Conservation (phyloP, 2,797 vertebrate genomes). For the Coracias cyanogaster region DNA sequence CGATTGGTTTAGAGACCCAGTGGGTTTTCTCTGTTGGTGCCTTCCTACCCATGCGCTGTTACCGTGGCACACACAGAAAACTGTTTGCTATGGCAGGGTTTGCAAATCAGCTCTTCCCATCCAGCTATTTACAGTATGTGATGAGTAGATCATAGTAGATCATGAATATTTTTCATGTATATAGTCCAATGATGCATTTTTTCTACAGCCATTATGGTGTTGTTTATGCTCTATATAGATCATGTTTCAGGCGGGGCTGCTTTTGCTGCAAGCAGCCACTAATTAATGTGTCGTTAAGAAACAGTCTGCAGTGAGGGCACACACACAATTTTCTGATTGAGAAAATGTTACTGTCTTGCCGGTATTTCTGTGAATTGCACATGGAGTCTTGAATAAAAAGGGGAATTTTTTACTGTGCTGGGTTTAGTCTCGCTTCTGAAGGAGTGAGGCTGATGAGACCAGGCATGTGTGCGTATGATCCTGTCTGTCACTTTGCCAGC, state of each 20-base stretch:
- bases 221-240: neutral
- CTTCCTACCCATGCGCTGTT: neutral
- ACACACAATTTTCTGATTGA: neutral
- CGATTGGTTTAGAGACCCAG: neutral
- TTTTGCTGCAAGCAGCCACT: neutral
- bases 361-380: neutral
- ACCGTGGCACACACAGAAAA: neutral
- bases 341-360: neutral
- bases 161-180: neutral
- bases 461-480: accelerated
- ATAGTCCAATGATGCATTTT: neutral
- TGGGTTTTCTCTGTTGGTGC: neutral
- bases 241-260: neutral
- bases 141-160: no score
- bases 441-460: neutral
- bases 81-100: neutral
- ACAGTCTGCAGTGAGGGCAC: neutral
- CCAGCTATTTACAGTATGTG: neutral
- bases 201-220: neutral
- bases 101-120: neutral
- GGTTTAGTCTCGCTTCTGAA: neutral
- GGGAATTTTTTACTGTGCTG: neutral
- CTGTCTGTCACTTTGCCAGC: neutral
- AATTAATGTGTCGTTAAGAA: neutral
- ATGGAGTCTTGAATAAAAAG: neutral